These are phyloP conservation scores for Gobionotothen gibberifrons DNA, from an alignment of 2,797 vertebrate species.

Conservation along the genomic window DNA sequence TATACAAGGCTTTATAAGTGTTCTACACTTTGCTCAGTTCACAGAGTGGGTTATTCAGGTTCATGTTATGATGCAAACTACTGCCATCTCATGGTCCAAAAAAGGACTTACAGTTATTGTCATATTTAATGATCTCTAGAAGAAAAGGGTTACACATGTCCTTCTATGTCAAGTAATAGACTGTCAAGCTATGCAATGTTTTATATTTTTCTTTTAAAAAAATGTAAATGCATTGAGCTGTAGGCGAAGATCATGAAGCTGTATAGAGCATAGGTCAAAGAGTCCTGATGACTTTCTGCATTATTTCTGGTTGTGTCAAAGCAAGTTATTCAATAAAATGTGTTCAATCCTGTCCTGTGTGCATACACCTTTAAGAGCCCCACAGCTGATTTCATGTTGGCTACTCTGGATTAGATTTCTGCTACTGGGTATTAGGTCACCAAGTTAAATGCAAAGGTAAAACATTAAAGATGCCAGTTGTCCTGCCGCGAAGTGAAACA, in stretches of 20 bases:
- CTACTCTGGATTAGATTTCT: background rate
- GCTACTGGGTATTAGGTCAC: background rate
- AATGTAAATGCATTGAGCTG: background rate
- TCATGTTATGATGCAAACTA: background rate
- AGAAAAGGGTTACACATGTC: background rate
- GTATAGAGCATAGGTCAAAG: background rate
- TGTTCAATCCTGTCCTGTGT: background rate
- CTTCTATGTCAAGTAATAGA: background rate
- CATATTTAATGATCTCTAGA: background rate
- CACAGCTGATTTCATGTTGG: too few relatives aligned
- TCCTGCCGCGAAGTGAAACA: too few relatives aligned
- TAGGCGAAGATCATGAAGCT: background rate
- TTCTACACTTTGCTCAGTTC: background rate
- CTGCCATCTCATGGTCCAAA: slow-evolving; percentile 42
- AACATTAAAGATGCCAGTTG: too few relatives aligned
- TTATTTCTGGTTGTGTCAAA: background rate
- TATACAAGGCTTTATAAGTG: background rate
- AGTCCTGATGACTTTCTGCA: background rate
- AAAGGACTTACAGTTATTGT: background rate
- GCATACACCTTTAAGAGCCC: background rate
- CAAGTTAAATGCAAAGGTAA: background rate
- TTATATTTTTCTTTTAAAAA: background rate
- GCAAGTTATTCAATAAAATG: background rate
- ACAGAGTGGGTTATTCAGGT: background rate
- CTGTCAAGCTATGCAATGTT: background rate